Evolutionary conservation across 2,888 invertebrate species (phyloP).

Genomic region (Coelogynopora nodosa): DNA sequence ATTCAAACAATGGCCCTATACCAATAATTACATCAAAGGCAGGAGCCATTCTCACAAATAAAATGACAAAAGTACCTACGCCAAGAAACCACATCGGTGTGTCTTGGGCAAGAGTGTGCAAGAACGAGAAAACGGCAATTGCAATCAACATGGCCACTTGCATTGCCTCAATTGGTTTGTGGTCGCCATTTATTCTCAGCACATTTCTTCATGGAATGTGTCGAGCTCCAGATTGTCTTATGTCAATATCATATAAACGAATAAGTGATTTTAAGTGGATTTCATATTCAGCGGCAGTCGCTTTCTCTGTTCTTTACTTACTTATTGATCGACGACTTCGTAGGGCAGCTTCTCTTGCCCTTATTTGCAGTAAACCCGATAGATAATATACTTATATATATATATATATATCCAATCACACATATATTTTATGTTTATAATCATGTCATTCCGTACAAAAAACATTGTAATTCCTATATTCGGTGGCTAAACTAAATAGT

Average conservation of each 20-base stretch:
- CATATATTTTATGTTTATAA: too few relatives aligned
- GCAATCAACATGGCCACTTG: constrained; percentile 32
- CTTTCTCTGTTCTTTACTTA: constrained; percentile 37
- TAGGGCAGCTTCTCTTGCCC: constrained; percentile 16
- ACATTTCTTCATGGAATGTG: constrained; percentile 39
- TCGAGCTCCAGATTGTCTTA: constrained; percentile 14
- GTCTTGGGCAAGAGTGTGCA: not conserved
- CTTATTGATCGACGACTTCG: constrained; percentile 33
- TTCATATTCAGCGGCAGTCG: constrained; percentile 29
- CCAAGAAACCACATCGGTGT: not conserved
- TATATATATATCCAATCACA: too few relatives aligned
- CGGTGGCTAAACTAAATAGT: not conserved
- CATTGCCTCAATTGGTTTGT: constrained; percentile 36
- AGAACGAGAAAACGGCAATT: constrained; percentile 15
- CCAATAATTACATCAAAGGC: too few relatives aligned
- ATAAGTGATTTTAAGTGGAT: constrained; percentile 44
- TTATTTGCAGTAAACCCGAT: constrained; percentile 38
- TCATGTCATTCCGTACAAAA: not conserved
- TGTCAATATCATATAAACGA: not conserved
- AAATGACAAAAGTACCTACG: not conserved
- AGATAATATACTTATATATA: too few relatives aligned
- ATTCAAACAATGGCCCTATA: too few relatives aligned
- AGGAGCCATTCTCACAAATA: not conserved
- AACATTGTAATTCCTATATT: not conserved
- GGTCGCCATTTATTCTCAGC: constrained; percentile 42